These are phyloP conservation scores for Acleris holmiana DNA, from an alignment of 2,888 invertebrate species.

Conservation along the genomic window DNA sequence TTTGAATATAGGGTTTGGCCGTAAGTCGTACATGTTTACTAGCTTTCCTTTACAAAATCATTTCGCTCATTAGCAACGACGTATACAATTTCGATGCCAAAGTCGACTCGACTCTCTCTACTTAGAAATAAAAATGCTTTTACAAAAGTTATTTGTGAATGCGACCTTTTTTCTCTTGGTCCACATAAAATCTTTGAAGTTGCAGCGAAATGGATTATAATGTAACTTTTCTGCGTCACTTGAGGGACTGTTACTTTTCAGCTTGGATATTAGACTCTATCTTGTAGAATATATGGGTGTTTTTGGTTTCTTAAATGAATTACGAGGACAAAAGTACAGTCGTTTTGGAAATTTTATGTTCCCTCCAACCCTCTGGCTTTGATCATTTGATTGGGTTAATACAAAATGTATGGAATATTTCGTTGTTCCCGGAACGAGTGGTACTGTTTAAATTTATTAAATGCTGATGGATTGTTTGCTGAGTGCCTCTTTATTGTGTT, in stretches of 20 bases:
- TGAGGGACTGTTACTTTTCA: neutral
- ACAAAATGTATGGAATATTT: slow-evolving; percentile 41
- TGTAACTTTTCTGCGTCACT: slow-evolving; percentile 46
- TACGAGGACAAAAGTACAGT: neutral
- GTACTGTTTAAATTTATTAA: slow-evolving; percentile 33
- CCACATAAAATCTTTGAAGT: slow-evolving; percentile 33
- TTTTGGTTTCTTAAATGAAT: neutral
- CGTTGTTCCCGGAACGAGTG: slow-evolving; percentile 28
- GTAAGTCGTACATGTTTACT: no score
- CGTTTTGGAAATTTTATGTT: slow-evolving; percentile 47
- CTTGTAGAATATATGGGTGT: neutral
- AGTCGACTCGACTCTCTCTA: no score
- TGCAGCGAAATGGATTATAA: slow-evolving; percentile 59
- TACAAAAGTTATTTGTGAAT: no score
- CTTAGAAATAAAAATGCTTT: no score
- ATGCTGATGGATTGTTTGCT: slow-evolving; percentile 26
- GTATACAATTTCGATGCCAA: no score
- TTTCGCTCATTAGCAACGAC: no score
- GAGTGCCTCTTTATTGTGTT: slow-evolving; percentile 21
- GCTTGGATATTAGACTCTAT: neutral
- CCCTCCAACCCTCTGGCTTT: slow-evolving; percentile 50
- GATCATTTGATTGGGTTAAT: slow-evolving; percentile 57
- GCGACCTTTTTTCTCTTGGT: no score
- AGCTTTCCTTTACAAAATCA: no score
- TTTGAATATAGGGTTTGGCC: no score